Evolutionary conservation across 2,888 invertebrate species (phyloP), one percentile per base, ranked within the genome.

Genomic region (Cybosia mesomella): DNA sequence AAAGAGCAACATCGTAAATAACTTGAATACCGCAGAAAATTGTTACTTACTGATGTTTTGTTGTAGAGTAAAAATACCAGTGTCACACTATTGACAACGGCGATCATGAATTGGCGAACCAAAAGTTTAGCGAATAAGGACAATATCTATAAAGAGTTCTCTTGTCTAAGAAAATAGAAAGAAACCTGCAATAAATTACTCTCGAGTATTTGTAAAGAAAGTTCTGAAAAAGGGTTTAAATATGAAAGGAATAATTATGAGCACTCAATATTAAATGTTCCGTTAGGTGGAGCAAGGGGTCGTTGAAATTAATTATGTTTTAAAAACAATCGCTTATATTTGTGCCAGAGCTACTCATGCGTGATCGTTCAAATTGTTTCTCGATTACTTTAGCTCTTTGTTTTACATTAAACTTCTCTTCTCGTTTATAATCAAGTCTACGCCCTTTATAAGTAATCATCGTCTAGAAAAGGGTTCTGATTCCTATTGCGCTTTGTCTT

Each of bases 191-290:
- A 82, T 81, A 88, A 87, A 87, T 86, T 86, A 73, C 72, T 60
- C 74, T 81, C 74, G 84, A 92, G 89, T 87, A 85, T 87, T 90
- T 79, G 72, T 82, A 85, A 90, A 88, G 88, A 91, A 93, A 92
- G 85, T 92, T 92, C 80, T 77, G 84, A 86, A 84, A 92, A 92
- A 91, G 94, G 92, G 92, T 93, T 92, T 87, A 81, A 91, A 90
- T 92, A 85, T 88, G 86, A 91, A 93, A 92, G 91, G 89, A 94
- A 93, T 94, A 94, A 94, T 94, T 93, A 95, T 90, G 93, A 95
- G 92, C 92, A 92, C 92, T 94, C 93, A 87, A 94, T 94, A 95
- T 94, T 95, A 94, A 95, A 95, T 94, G 94, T 94, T 92, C 92
- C 94, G 93, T 92, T 91, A 90, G 87, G 79, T 80, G 86, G 89